Evolutionary conservation across 2,888 invertebrate genomes (phyloP).

Genomic region (Ommatoiulus sabulosus): DNA sequence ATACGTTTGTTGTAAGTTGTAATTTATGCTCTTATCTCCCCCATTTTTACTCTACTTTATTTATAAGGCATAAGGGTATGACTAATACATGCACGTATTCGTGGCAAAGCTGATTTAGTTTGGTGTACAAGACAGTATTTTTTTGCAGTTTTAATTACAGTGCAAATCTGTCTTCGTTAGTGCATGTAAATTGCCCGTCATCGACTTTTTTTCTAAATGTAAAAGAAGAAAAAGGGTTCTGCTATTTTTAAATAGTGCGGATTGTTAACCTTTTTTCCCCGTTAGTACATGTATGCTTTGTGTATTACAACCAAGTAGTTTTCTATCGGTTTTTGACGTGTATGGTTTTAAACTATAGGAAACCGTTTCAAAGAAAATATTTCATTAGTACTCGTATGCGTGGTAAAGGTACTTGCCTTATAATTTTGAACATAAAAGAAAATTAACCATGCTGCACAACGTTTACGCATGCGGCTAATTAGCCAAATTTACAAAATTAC

Average conservation of each 20-base stretch:
- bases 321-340: too few relatives aligned
- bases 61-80: not conserved
- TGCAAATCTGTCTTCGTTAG: not conserved
- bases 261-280: too few relatives aligned
- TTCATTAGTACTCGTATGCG: too few relatives aligned
- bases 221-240: not conserved
- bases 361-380: too few relatives aligned
- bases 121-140: not conserved
- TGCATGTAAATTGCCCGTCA: not conserved
- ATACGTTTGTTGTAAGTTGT: not conserved
- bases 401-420: too few relatives aligned
- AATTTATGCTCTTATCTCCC: constrained; percentile 31
- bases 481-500: too few relatives aligned
- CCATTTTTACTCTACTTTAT: not conserved
- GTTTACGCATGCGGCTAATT: too few relatives aligned
- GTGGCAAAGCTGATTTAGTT: not conserved
- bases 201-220: not conserved
- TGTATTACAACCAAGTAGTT: too few relatives aligned
- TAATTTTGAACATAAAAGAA: too few relatives aligned
- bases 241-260: not conserved
- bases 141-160: not conserved
- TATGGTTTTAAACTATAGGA: too few relatives aligned
- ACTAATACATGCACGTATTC: not conserved
- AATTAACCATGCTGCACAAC: too few relatives aligned
- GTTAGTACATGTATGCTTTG: too few relatives aligned